Percentiles rank a stretch among this genome's conserved stretches.
Conservation (phyloP, 2,113 vertebrate species). For the Synchiropus splendidus region DNA sequence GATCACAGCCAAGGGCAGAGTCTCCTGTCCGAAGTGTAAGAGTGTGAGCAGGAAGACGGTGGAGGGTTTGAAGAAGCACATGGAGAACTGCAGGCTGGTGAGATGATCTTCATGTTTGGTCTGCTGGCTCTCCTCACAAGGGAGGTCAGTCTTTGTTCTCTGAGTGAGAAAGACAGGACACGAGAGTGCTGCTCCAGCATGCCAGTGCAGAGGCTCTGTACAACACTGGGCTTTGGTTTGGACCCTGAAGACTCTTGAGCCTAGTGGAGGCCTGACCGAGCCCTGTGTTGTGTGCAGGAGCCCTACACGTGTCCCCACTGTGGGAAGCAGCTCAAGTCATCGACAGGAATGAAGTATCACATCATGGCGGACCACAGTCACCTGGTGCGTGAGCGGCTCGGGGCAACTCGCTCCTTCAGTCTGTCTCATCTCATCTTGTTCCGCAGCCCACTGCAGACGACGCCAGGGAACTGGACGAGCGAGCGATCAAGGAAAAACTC, state of each 20-base stretch:
- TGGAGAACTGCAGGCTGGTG: slow-evolving; percentile 85
- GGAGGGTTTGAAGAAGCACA: slow-evolving; percentile 90
- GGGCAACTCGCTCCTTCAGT: slow-evolving; percentile 24
- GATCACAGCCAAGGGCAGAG: slow-evolving; percentile 85
- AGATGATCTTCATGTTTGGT: too few species aligned
- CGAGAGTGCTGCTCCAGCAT: too few species aligned
- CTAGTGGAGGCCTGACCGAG: too few species aligned
- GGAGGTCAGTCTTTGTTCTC: too few species aligned
- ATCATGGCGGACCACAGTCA: slow-evolving; percentile 93
- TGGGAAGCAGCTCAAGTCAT: slow-evolving; percentile 86
- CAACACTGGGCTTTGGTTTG: too few species aligned
- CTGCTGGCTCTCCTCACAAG: too few species aligned
- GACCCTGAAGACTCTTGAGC: too few species aligned
- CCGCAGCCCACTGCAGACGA: slow-evolving; percentile 73
- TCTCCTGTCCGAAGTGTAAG: slow-evolving; percentile 86
- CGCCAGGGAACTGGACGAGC: slow-evolving; percentile 71
- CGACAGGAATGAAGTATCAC: slow-evolving; percentile 93
- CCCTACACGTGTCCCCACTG: slow-evolving; percentile 86
- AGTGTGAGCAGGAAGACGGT: slow-evolving; percentile 89
- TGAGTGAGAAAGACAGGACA: too few species aligned
- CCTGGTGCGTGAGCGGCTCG: slow-evolving; percentile 58
- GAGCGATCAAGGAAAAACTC: slow-evolving; percentile 77
- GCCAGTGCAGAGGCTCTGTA: too few species aligned
- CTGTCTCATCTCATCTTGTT: too few species aligned
- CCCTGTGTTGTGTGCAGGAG: slow-evolving; percentile 59